These are phyloP conservation scores for Drosophila prolongata DNA, from an alignment of 2,888 invertebrate species.

Conservation along the genomic window DNA sequence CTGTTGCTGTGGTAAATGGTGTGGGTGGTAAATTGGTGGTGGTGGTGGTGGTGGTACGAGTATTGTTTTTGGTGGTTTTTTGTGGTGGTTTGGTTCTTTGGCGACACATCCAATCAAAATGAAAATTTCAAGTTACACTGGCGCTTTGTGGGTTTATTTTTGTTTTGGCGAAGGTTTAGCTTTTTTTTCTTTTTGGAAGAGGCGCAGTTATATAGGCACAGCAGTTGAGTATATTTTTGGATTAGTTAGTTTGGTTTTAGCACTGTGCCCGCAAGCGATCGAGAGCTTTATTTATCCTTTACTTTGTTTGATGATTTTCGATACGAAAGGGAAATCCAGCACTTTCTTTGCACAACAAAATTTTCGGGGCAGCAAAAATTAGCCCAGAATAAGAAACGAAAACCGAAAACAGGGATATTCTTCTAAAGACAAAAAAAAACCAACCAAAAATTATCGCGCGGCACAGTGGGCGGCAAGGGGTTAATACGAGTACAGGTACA, in stretches of 20 bases:
- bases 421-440: neutral
- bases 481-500: conserved; percentile 40
- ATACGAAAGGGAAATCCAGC: conserved; percentile 24
- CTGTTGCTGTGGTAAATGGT: conserved; percentile 66
- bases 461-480: conserved; percentile 73
- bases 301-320: conserved; percentile 26
- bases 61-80: conserved; percentile 14
- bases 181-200: conserved; percentile 14
- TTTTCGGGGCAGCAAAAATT: conserved; percentile 16
- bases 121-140: conserved; percentile 57
- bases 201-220: conserved; percentile 22
- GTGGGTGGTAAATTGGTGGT: conserved; percentile 55
- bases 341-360: conserved; percentile 32
- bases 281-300: conserved; percentile 32
- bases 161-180: conserved; percentile 44
- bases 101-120: conserved; percentile 60
- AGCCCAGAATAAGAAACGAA: conserved; percentile 11
- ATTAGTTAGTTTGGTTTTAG: conserved; percentile 50
- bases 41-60: conserved; percentile 42
- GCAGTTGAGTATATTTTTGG: conserved; percentile 38
- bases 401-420: conserved; percentile 24
- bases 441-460: conserved; percentile 12
- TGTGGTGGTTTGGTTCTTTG: conserved; percentile 18
- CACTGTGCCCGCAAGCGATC: conserved; percentile 53
- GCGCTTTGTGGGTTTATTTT: conserved; percentile 27